phyloP scores from a whole-genome alignment of 2,797 vertebrate genomes.

The Sphaeramia orbicularis region DNA sequence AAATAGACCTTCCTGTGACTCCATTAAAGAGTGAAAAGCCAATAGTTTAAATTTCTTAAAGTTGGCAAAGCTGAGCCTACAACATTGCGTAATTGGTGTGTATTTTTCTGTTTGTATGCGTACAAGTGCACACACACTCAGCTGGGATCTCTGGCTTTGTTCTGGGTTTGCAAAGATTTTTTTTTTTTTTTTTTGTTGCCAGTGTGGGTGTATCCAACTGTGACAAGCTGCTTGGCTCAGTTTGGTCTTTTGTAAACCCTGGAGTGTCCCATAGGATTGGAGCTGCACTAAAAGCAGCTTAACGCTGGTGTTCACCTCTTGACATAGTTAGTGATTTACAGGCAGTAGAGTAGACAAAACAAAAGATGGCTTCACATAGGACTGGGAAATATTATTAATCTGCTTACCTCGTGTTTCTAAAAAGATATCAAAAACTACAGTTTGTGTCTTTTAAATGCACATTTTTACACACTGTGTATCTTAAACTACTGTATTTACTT shows the following conservation, averaged over 20 bases:
- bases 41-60: slow-evolving; percentile 46
- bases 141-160: slow-evolving; percentile 86
- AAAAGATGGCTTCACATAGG: slow-evolving; percentile 58
- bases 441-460: too few relatives aligned
- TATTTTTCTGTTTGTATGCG: slow-evolving; percentile 66
- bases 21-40: slow-evolving; percentile 39
- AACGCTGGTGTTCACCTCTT: slow-evolving; percentile 59
- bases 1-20: slow-evolving; percentile 52
- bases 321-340: slow-evolving; percentile 77
- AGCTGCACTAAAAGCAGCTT: slow-evolving; percentile 60
- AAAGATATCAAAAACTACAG: background rate
- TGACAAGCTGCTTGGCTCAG: slow-evolving; percentile 83
- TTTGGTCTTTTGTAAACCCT: slow-evolving; percentile 73
- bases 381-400: slow-evolving; percentile 40
- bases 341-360: slow-evolving; percentile 68
- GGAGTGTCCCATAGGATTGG: slow-evolving; percentile 76
- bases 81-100: slow-evolving; percentile 50
- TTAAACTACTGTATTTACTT: too few relatives aligned
- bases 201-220: slow-evolving; percentile 85
- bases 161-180: slow-evolving; percentile 85
- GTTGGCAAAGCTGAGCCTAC: slow-evolving; percentile 61
- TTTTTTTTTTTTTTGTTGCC: slow-evolving; percentile 80
- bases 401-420: slow-evolving; percentile 21
- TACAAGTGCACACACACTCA: slow-evolving; percentile 70
- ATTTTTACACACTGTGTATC: too few relatives aligned